Evolutionary conservation across 2,888 invertebrate species (phyloP).

Genomic region (Cetonia aurata): DNA sequence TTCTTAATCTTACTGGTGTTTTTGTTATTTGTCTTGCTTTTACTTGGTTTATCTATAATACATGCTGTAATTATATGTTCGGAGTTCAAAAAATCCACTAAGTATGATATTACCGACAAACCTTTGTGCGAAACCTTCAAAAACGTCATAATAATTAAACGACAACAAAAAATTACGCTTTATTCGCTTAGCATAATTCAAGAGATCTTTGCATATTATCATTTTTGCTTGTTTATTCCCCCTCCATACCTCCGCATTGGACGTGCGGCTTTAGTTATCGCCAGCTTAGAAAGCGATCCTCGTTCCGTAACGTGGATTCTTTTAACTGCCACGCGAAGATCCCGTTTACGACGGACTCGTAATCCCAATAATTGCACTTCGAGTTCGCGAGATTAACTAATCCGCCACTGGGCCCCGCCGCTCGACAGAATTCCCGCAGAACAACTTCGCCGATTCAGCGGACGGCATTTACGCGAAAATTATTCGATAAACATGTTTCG

Average conservation of each 20-base stretch:
- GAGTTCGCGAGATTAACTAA: constrained; percentile 29
- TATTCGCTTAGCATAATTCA: background rate
- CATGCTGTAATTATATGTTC: too few relatives aligned
- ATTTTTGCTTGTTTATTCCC: constrained; percentile 5
- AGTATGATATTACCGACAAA: too few relatives aligned
- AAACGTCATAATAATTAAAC: background rate
- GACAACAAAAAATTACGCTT: background rate
- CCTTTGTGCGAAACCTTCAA: too few relatives aligned
- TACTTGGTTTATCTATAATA: too few relatives aligned
- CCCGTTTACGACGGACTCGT: constrained; percentile 23
- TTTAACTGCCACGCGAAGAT: constrained; percentile 31
- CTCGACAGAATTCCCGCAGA: constrained; percentile 8
- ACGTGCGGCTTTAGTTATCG: too few relatives aligned
- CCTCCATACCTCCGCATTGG: too few relatives aligned
- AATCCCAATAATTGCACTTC: constrained; percentile 39
- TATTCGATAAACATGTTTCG: constrained; percentile 9
- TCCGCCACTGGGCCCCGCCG: constrained; percentile 9
- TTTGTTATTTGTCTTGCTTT: too few relatives aligned
- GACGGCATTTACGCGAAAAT: background rate
- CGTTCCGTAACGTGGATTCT: constrained; percentile 9
- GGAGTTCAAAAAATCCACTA: too few relatives aligned
- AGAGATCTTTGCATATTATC: background rate
- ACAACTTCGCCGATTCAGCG: constrained; percentile 19
- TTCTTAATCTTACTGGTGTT: too few relatives aligned
- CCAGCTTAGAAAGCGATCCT: constrained; percentile 17